Conservation (phyloP, 2,113 vertebrate genomes). For the Scytalopus superciliaris region DNA sequence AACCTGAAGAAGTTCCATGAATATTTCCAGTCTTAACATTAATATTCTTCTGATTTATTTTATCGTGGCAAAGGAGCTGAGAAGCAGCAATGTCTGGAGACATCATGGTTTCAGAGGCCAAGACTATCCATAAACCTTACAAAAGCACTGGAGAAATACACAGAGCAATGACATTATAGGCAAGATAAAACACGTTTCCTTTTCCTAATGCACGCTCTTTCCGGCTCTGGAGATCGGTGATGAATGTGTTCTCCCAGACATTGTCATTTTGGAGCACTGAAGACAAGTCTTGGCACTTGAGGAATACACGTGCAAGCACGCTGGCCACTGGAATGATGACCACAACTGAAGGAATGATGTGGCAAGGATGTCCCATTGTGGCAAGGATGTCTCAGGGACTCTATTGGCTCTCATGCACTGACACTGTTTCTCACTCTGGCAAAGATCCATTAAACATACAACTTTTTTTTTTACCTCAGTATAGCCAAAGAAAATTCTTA, state of each 20-base stretch:
- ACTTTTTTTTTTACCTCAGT: not conserved
- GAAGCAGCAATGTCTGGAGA: not conserved
- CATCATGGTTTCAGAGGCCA: not conserved
- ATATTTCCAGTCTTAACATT: not conserved
- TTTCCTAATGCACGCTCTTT: not conserved
- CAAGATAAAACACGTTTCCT: not conserved
- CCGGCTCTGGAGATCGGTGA: not conserved
- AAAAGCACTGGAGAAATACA: not conserved
- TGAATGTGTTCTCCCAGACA: not conserved
- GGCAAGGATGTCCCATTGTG: not conserved
- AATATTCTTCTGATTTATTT: conserved; percentile 20
- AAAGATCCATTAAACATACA: not conserved
- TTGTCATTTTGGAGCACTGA: not conserved
- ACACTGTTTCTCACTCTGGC: not conserved
- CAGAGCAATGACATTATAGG: not conserved
- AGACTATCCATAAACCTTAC: not conserved
- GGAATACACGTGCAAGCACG: not conserved
- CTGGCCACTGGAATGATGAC: not conserved
- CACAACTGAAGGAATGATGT: not conserved
- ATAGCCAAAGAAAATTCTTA: not conserved
- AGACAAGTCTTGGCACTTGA: not conserved
- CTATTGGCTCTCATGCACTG: not conserved
- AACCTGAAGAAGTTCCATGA: not conserved
- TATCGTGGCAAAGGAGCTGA: not conserved
- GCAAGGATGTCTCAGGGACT: not conserved